Percentiles rank a stretch among this genome's conserved stretches.
Evolutionary conservation across 2,113 vertebrate species (phyloP).

Genomic region (Burhinus oedicnemus): DNA sequence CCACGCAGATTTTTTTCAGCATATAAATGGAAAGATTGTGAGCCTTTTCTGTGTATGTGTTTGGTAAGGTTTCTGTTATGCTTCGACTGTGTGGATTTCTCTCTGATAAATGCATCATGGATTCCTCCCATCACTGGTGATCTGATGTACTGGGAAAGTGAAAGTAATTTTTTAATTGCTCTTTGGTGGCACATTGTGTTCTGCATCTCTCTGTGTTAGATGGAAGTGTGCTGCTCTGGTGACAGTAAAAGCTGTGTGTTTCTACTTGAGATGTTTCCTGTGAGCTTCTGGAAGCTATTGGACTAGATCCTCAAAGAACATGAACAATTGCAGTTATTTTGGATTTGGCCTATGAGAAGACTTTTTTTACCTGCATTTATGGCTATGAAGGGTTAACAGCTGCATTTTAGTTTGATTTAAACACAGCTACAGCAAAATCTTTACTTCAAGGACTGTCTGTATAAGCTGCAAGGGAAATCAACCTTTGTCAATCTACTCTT

Average conservation of each 20-base stretch:
- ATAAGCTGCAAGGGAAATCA: not conserved
- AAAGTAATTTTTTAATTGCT: not conserved
- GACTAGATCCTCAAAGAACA: not conserved
- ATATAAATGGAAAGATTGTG: not conserved
- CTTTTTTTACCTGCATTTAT: not conserved
- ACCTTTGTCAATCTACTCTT: rapidly evolving
- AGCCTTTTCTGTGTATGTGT: not conserved
- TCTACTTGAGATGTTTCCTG: not conserved
- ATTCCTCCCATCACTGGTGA: not conserved
- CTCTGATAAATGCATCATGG: not conserved
- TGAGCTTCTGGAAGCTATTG: not conserved
- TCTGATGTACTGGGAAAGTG: not conserved
- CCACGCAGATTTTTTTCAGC: not conserved
- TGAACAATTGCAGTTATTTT: not conserved
- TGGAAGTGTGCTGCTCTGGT: not conserved
- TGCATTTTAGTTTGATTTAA: not conserved
- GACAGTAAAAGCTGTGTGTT: not conserved
- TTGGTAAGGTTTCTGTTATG: not conserved
- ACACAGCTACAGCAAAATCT: not conserved
- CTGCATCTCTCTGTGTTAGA: not conserved
- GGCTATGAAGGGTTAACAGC: not conserved
- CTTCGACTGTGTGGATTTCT: not conserved
- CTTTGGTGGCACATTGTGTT: not conserved
- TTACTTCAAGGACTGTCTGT: not conserved
- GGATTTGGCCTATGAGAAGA: not conserved